Conservation (phyloP, 2,888 invertebrate genomes). For the Cartodere bifasciata region DNA sequence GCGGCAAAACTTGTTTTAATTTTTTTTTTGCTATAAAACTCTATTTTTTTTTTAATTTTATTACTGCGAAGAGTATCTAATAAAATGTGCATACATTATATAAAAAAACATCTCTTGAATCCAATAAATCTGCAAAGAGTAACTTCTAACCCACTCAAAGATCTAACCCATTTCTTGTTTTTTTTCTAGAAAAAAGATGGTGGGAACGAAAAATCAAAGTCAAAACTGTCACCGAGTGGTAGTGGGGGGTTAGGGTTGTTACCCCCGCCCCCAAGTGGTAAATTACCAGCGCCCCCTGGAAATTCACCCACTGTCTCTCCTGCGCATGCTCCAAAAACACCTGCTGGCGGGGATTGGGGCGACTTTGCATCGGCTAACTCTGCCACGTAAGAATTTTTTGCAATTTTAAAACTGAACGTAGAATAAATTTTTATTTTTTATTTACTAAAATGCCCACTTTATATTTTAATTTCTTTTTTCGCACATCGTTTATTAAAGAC, state of each 20-base stretch:
- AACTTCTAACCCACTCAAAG: no score
- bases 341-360: constrained; percentile 49
- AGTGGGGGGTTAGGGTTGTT: constrained; percentile 44
- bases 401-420: no score
- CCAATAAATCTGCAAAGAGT: constrained; percentile 1
- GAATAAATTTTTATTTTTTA: no score
- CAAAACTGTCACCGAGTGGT: constrained; percentile 43
- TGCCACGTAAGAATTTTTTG: constrained; percentile 18
- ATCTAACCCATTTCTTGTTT: constrained; percentile 5
- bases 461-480: no score
- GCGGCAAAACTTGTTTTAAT: no score
- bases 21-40: not conserved
- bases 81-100: not conserved
- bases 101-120: constrained; percentile 3
- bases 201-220: constrained; percentile 53
- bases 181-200: constrained; percentile 73
- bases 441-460: not conserved
- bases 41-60: not conserved
- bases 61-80: not conserved
- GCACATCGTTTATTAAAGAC: no score
- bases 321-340: constrained; percentile 38
- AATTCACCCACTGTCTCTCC: constrained; percentile 67
- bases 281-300: constrained; percentile 65
- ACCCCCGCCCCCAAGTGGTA: constrained; percentile 75
- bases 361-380: constrained; percentile 58